Base-by-base conservation (phyloP, 2,113 vertebrate genomes). In the Etheostoma spectabile region DNA sequence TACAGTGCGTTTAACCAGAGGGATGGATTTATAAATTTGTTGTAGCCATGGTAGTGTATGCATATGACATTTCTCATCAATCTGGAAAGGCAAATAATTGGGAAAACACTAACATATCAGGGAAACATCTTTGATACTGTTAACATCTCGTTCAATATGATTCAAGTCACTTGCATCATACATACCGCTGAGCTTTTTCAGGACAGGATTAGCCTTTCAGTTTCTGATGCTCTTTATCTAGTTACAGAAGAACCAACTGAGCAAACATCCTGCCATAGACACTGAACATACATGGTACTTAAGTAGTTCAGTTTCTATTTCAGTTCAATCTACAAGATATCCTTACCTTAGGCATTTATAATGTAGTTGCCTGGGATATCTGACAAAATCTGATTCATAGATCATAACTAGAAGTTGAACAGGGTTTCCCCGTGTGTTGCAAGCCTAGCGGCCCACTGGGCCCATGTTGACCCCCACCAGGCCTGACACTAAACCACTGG, bases 191-290 rank as follows among this genome's bases (percentile, higher is more conserved):
- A 53, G 13, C 27, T 16, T 51, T 74, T 63, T 13, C 8, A 49
- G 42, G 12, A 1, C 1, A 6, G 5, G 2, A 33, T 5, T 24
- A 14, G 22, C 0, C 15, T 14, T 21, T 0, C 19, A 24, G 19
- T 48, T 75, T 64, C 51, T 12, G 7, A 30, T 24, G 24, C 46
- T 21, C 8, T 5, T 45, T 70, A 13, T 30, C 30, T 14, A n/a
- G 61, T 57, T 14, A 42, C 10, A 11, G 38, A 42, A 42, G 2
- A 2, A 11, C 2, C 10, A 42, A 42, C 38, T 42, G 38, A 42
- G 10, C 38, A 11, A 42, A 42, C 38, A 11, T 42, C 10, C 38
- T 11, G 38, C 7, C 38, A 42, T 11, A 42, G 3, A 3, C 10
- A 42, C 10, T 42, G 38, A 11, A 42, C 38, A 3, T 11, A 42